Evolutionary conservation across 1,140 invertebrate species (phyloP).

Genomic region (Argopecten irradians): DNA sequence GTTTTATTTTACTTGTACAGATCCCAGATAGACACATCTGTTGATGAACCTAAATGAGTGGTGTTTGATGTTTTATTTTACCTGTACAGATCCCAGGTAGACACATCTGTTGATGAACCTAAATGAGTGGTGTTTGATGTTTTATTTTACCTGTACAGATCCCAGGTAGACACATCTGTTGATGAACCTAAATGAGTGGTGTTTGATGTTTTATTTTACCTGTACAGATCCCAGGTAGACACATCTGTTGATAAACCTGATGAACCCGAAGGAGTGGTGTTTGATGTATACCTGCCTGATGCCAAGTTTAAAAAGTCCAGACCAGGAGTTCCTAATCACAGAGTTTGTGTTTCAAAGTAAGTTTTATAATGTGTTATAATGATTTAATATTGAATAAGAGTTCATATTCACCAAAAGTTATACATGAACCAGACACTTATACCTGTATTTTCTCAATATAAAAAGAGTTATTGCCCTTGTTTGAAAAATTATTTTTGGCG

Average conservation of each 20-base stretch:
- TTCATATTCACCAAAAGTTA: neutral
- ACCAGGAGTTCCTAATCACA: slow-evolving; percentile 66
- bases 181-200: no score
- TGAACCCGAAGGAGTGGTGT: slow-evolving; percentile 44
- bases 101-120: no score
- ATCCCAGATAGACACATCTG: no score
- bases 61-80: no score
- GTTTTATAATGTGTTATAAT: neutral
- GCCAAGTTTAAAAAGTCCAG: slow-evolving; percentile 67
- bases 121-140: no score
- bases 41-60: no score
- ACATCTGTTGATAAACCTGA: neutral
- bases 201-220: neutral
- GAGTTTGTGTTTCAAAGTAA: slow-evolving; percentile 69
- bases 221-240: neutral
- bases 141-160: neutral
- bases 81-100: no score
- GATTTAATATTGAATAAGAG: neutral
- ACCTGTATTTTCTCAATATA: neutral
- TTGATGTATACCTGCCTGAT: slow-evolving; percentile 69
- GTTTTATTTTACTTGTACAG: neutral
- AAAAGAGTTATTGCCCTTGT: neutral
- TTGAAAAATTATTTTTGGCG: neutral
- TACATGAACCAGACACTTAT: neutral
- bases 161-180: neutral